These are phyloP conservation scores for Limnephilus auricula DNA, from an alignment of 2,888 invertebrate species.

Conservation along the genomic window DNA sequence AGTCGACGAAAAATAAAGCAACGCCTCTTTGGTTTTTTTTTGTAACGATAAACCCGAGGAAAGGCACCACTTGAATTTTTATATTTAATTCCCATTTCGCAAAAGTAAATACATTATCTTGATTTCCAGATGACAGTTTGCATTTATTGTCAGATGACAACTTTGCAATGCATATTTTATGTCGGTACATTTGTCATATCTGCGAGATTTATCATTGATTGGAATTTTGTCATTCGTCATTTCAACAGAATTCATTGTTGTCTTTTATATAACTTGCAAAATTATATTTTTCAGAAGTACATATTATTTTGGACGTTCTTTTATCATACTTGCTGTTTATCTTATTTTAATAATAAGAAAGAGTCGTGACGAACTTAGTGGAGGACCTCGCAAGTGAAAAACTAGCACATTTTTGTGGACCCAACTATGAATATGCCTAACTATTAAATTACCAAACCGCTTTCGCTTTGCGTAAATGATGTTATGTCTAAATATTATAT, in stretches of 20 bases:
- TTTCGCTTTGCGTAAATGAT: too few species aligned
- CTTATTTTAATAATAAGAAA: too few species aligned
- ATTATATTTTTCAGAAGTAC: background rate
- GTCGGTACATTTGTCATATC: conserved; percentile 4
- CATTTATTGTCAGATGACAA: conserved; percentile 36
- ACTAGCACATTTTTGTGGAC: too few species aligned
- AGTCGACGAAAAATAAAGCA: background rate
- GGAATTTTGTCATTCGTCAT: background rate
- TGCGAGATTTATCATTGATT: conserved; percentile 13
- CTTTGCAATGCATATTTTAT: background rate
- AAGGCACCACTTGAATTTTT: background rate
- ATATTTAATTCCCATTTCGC: background rate
- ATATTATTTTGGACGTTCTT: too few species aligned
- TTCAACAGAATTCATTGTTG: background rate
- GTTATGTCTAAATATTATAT: too few species aligned
- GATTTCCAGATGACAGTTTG: conserved; percentile 7
- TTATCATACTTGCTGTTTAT: too few species aligned
- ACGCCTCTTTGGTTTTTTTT: background rate
- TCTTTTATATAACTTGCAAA: background rate
- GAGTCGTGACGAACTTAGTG: too few species aligned
- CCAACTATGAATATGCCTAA: too few species aligned
- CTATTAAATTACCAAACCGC: too few species aligned
- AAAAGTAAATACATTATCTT: conserved; percentile 3
- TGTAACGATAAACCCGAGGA: background rate
- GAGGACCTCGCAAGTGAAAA: too few species aligned